Evolutionary conservation across 2,888 invertebrate species (phyloP).

Genomic region (Cephus nigrinus): DNA sequence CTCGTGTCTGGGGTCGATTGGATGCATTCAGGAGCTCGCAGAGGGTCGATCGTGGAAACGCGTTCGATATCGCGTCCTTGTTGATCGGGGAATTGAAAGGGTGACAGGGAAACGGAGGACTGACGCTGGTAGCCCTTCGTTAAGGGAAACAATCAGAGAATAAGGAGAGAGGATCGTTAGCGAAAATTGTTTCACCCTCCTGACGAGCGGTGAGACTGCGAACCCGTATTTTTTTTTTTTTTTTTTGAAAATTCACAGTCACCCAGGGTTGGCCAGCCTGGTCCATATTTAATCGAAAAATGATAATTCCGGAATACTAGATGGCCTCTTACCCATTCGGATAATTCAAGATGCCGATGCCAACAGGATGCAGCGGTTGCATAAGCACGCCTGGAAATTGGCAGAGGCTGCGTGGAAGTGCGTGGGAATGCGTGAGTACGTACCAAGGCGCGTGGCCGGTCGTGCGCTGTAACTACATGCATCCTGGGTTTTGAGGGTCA

Average conservation of each 20-base stretch:
- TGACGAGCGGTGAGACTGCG: not conserved
- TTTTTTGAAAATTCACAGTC: not conserved
- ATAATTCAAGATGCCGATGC: not conserved
- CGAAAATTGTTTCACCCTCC: not conserved
- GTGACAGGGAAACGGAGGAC: not conserved
- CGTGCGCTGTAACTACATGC: constrained; percentile 32
- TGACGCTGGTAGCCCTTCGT: not conserved
- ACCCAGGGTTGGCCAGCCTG: not conserved
- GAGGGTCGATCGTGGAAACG: not conserved
- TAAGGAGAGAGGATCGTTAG: not conserved
- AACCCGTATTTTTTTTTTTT: not conserved
- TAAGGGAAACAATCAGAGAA: not conserved
- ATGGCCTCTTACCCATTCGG: not conserved
- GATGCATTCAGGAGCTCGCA: not conserved
- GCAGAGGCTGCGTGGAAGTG: not conserved
- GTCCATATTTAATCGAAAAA: not conserved
- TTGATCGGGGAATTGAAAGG: not conserved
- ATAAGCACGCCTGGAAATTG: not conserved
- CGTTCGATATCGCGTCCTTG: not conserved
- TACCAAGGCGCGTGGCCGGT: constrained; percentile 1
- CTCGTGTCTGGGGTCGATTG: not conserved
- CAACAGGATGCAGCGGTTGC: not conserved
- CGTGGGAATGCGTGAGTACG: not conserved
- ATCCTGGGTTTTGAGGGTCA: constrained; percentile 64
- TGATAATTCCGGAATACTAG: not conserved